These are phyloP conservation scores for Camelus dromedarius DNA, from an alignment of 2,113 vertebrate species.

Conservation along the genomic window DNA sequence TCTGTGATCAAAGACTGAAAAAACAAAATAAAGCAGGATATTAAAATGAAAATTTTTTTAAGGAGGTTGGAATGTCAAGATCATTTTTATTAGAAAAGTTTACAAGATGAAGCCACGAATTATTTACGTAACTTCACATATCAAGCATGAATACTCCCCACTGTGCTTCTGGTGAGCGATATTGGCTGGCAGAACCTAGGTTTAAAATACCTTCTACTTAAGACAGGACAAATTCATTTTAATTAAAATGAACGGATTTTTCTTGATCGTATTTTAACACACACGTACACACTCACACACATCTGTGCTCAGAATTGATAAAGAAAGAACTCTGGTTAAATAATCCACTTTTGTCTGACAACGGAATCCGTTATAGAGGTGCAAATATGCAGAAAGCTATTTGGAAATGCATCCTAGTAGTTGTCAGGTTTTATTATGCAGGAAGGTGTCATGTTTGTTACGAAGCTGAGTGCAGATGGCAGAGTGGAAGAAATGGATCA, in stretches of 20 bases:
- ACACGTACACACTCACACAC: slow-evolving; percentile 69
- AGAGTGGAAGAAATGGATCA: slow-evolving; percentile 99
- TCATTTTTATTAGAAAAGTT: slow-evolving; percentile 88
- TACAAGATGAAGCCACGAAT: slow-evolving; percentile 80
- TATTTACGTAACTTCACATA: slow-evolving; percentile 75
- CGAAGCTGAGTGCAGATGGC: slow-evolving; percentile 99
- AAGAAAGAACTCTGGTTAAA: slow-evolving; percentile 95
- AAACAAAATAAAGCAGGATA: slow-evolving; percentile 85
- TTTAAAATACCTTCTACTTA: slow-evolving; percentile 75
- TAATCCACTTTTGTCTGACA: slow-evolving; percentile 99
- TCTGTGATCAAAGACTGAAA: slow-evolving; percentile 87
- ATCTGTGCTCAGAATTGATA: slow-evolving; percentile 90
- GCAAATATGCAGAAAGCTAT: slow-evolving; percentile 99
- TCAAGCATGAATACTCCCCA: slow-evolving; percentile 58
- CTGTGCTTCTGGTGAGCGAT: slow-evolving; percentile 48
- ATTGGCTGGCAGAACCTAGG: slow-evolving; percentile 66
- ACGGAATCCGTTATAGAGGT: slow-evolving; percentile 97
- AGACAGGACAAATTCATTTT: slow-evolving; percentile 72
- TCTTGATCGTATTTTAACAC: slow-evolving; percentile 84
- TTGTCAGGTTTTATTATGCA: slow-evolving; percentile 99
- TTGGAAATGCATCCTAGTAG: slow-evolving; percentile 99
- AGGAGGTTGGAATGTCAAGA: slow-evolving; percentile 87
- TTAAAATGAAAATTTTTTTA: slow-evolving; percentile 73
- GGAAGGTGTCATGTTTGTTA: slow-evolving; percentile 99
- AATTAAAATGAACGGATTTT: slow-evolving; percentile 86